Percentiles rank a stretch among this genome's conserved stretches.
Conservation (phyloP, 2,888 invertebrate genomes). For the Megamerina dolium region DNA sequence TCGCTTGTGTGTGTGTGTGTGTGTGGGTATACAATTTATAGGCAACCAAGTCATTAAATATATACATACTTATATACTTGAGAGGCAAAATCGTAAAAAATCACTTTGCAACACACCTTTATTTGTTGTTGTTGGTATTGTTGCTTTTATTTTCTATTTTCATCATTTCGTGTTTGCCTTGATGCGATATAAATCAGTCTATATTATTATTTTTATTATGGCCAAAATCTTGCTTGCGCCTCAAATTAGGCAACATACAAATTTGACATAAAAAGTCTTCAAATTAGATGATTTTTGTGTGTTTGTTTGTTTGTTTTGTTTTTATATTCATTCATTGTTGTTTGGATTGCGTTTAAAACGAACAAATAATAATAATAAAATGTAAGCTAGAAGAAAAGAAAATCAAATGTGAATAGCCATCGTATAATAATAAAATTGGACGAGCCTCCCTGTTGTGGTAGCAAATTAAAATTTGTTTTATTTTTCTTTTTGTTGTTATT, state of each 20-base stretch:
- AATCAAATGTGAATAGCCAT: slow-evolving; percentile 6
- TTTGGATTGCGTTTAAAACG: slow-evolving; percentile 2
- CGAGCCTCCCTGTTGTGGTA: slow-evolving; percentile 5
- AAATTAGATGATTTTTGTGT: too few relatives aligned
- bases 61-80: too few relatives aligned
- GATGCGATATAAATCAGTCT: slow-evolving; percentile 26
- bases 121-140: slow-evolving; percentile 17
- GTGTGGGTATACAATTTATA: too few relatives aligned
- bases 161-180: slow-evolving; percentile 27
- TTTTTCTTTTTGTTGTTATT: neutral
- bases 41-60: too few relatives aligned
- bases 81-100: slow-evolving; percentile 13
- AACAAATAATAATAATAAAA: neutral
- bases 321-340: too few relatives aligned
- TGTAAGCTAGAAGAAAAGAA: neutral
- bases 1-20: too few relatives aligned
- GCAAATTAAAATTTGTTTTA: slow-evolving; percentile 6
- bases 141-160: too few relatives aligned
- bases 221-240: slow-evolving; percentile 8
- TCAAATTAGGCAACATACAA: slow-evolving; percentile 16
- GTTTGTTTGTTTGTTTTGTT: too few relatives aligned
- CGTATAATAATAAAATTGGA: neutral
- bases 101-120: slow-evolving; percentile 26
- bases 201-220: too few relatives aligned
- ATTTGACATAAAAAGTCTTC: slow-evolving; percentile 16